Percentiles rank a stretch among this genome's conserved stretches.
Conservation (phyloP, 64 coral and sea anemone genomes). For the Porites australiensis region DNA sequence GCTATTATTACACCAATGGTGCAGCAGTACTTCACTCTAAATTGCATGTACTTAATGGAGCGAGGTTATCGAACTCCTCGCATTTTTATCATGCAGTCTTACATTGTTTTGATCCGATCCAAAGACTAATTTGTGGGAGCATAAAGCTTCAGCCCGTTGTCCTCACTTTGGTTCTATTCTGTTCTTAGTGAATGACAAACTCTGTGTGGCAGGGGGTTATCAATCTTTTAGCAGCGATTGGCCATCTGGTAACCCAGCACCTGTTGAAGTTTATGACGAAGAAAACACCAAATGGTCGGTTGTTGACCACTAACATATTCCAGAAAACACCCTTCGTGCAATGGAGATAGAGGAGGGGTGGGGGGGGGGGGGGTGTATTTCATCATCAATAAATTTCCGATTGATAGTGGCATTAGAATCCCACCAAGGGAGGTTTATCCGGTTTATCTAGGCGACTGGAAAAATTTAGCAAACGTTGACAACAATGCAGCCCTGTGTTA, state of each 20-base stretch:
- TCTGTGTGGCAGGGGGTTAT: neutral
- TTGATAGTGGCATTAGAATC: conserved; percentile 43
- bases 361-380: conserved; percentile 1
- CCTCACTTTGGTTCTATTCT: conserved; percentile 8
- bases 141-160: neutral
- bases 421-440: conserved; percentile 37
- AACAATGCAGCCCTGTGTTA: conserved; percentile 38
- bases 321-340: conserved; percentile 12
- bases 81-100: neutral
- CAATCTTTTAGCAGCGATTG: too few species aligned
- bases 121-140: neutral
- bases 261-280: conserved; percentile 31
- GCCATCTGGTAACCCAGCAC: neutral
- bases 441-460: conserved; percentile 53
- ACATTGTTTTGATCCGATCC: neutral
- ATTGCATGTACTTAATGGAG: neutral
- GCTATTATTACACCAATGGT: neutral
- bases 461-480: conserved; percentile 44
- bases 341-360: too few species aligned
- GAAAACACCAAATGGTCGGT: neutral
- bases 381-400: neutral
- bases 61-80: too few species aligned
- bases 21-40: neutral
- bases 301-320: conserved; percentile 12
- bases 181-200: neutral